Conservation (phyloP, 2,797 vertebrate genomes). For the Phyllotis vaccarum region DNA sequence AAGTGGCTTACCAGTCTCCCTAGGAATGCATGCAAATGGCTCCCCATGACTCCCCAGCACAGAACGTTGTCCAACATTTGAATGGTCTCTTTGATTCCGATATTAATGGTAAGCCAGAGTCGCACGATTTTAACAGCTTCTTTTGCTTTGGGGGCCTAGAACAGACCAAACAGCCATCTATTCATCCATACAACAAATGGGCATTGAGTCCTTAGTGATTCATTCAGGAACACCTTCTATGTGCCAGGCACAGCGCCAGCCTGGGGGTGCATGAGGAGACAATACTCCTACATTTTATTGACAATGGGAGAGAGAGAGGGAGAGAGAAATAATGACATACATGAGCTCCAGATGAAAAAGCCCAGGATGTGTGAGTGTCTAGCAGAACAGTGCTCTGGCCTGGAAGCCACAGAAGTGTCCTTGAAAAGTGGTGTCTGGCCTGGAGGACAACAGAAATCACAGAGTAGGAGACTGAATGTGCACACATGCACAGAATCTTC, state of each 20-base stretch:
- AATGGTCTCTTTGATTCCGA: slow-evolving; percentile 77
- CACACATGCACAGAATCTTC: background rate
- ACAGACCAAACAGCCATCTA: slow-evolving; percentile 80
- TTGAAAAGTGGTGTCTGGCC: slow-evolving; percentile 35
- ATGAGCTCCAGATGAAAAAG: slow-evolving; percentile 57
- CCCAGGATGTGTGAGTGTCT: background rate
- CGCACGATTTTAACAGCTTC: slow-evolving; percentile 81
- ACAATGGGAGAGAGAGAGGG: slow-evolving; percentile 68
- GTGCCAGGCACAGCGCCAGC: slow-evolving; percentile 77
- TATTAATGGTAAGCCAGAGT: slow-evolving; percentile 78
- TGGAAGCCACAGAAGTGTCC: slow-evolving; percentile 23
- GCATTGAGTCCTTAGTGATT: slow-evolving; percentile 81
- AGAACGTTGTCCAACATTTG: slow-evolving; percentile 67
- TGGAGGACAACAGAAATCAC: background rate
- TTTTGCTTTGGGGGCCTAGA: slow-evolving; percentile 81
- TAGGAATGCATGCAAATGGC: slow-evolving; percentile 36
- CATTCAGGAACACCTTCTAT: slow-evolving; percentile 83
- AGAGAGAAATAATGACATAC: slow-evolving; percentile 67
- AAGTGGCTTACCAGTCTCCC: slow-evolving; percentile 54
- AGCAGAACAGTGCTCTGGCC: slow-evolving; percentile 10
- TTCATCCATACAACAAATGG: slow-evolving; percentile 81
- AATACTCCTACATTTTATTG: slow-evolving; percentile 76
- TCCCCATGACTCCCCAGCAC: slow-evolving; percentile 41
- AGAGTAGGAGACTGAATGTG: background rate
- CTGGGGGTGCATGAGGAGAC: slow-evolving; percentile 69